Conservation (phyloP, 2,888 invertebrate genomes). For the Xestoiulus laeticollis region DNA sequence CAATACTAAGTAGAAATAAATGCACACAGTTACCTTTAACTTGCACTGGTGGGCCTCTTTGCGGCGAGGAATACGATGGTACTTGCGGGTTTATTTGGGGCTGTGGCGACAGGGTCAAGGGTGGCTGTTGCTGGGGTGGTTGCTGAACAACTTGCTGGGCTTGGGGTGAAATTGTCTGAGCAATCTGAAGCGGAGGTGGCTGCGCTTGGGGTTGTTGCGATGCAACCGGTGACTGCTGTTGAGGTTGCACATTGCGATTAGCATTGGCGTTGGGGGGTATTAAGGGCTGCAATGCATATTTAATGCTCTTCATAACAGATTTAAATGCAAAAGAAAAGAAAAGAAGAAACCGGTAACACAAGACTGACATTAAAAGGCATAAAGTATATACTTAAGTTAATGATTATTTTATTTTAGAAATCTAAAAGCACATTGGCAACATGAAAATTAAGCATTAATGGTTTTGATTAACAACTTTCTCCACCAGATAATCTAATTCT, state of each 20-base stretch:
- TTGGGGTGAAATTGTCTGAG: constrained; percentile 60
- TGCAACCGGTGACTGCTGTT: neutral
- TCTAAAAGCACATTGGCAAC: neutral
- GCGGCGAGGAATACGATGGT: neutral
- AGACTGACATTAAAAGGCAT: constrained; percentile 56
- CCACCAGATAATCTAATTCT: neutral
- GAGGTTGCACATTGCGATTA: constrained; percentile 24
- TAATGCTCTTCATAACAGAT: constrained; percentile 39
- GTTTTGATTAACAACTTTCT: neutral
- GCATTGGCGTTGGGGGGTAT: constrained; percentile 10
- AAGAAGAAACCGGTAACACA: neutral
- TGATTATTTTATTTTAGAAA: neutral
- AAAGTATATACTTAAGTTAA: constrained; percentile 50
- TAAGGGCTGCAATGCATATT: constrained; percentile 29
- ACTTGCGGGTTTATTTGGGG: neutral
- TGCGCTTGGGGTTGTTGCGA: neutral
- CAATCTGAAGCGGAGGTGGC: constrained; percentile 56
- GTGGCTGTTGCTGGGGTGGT: constrained; percentile 60
- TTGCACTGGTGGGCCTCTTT: constrained; percentile 50
- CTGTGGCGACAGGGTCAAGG: constrained; percentile 50
- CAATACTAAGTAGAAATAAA: neutral
- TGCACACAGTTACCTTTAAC: neutral
- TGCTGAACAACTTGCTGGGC: constrained; percentile 55
- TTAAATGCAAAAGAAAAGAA: constrained; percentile 41
- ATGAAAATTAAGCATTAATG: neutral